Base-by-base conservation (phyloP, 2,113 vertebrate genomes). In the Catharus bicknelli region DNA sequence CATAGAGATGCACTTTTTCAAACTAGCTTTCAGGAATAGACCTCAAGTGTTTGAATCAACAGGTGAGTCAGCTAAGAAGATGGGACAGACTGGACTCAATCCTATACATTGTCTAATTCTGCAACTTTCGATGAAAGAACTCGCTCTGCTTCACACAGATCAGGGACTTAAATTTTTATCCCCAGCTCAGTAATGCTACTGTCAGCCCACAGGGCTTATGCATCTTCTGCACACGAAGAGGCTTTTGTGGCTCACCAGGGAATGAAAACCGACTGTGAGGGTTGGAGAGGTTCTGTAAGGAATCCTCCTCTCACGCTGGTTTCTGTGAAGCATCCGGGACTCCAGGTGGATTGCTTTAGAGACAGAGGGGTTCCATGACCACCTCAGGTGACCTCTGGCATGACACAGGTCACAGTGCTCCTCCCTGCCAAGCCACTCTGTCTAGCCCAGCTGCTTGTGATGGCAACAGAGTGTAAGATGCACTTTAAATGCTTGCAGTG, bases 371-470 rank as follows among this genome's bases (percentile, higher is more conserved):
- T 22, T 12, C 16, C 20, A 1, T 43, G 42, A n/a, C 67, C 19
- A 0, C n/a, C 70, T 29, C 0, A 0, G 4, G 34, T 76, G 58
- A 63, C 74, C 73, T 90, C 38, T 66, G 0, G 0, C 26, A 4
- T 0, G 19, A 59, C 0, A 2, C 68, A 30, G 77, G 55, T 48
- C 84, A 76, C 8, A 4, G 27, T 4, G 0, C 5, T 70, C 62
- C 84, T 85, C 86, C 74, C 42, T n/a, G 47, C 38, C 62, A 26
- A 51, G 74, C 67, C 66, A 10, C 57, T 54, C 77, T 36, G 68
- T 77, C 70, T 48, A 73, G 75, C 75, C 59, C 75, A 83, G 26
- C 54, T 21, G 42, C 86, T 88, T 57, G 55, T 23, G 55, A 69
- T 25, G 48, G 58, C 50, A 93, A 2, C 2, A 16, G 72, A 86